Conservation (phyloP, 35 echinoderm and acorn worm genomes). For the Ophioderma brevispina region DNA sequence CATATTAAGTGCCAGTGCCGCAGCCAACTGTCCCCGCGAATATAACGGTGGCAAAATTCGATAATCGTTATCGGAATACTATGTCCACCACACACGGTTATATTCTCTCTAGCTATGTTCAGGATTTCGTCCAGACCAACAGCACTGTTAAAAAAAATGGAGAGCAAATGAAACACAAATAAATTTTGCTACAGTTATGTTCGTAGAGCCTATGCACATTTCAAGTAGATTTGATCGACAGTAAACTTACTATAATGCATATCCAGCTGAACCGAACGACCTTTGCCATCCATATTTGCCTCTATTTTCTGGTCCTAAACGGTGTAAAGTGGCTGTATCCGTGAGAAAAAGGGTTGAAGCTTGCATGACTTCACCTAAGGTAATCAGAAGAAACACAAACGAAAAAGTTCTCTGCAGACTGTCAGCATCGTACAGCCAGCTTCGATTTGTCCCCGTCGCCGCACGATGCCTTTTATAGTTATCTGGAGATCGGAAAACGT, state of each 20-base stretch:
- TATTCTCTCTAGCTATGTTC: not conserved
- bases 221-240: too few species aligned
- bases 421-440: conserved; percentile 30
- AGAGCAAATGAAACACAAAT: not conserved
- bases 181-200: too few species aligned
- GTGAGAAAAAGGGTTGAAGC: conserved; percentile 22
- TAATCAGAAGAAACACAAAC: conserved; percentile 36
- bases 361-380: conserved; percentile 40
- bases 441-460: not conserved
- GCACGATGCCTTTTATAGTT: not conserved
- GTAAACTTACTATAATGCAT: conserved; percentile 51
- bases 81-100: conserved; percentile 15
- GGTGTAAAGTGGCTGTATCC: conserved; percentile 45
- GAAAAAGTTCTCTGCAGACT: conserved; percentile 35
- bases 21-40: conserved; percentile 46
- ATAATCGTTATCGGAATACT: conserved; percentile 50
- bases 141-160: not conserved
- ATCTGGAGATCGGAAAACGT: not conserved
- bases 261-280: conserved; percentile 53
- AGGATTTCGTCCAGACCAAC: not conserved
- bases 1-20: conserved; percentile 38
- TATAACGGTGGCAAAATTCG: conserved; percentile 43
- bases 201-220: too few species aligned
- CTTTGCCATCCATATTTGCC: conserved; percentile 49
- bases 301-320: conserved; percentile 18